Evolutionary conservation across 2,797 vertebrate genomes (phyloP).

Genomic region (Babyrousa celebensis): DNA sequence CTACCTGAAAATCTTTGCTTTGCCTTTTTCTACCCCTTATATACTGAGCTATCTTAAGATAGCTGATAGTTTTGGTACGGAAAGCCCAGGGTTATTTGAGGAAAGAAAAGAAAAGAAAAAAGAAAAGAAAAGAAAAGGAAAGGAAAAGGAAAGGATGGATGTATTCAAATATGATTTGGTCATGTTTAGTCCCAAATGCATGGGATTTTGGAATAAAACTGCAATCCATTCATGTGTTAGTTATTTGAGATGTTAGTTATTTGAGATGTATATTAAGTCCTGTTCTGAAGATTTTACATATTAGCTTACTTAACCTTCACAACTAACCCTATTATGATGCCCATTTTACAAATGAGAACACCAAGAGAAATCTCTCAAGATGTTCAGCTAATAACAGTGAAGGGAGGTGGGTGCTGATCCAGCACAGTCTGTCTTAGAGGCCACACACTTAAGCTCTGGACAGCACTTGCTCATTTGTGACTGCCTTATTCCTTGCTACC

Average conservation of each 20-base stretch:
- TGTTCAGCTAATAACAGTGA: not conserved
- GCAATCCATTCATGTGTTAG: not conserved
- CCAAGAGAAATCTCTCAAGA: not conserved
- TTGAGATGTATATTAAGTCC: not conserved
- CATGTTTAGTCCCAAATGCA: not conserved
- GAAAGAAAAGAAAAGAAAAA: not conserved
- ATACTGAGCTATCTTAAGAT: not conserved
- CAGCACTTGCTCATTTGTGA: not conserved
- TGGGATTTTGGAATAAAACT: not conserved
- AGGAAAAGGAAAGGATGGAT: not conserved
- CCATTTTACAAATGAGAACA: conserved; percentile 43
- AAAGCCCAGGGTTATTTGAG: conserved; percentile 1
- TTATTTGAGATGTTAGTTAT: not conserved
- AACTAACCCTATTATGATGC: not conserved
- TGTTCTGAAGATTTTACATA: conserved; percentile 3
- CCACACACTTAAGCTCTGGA: not conserved
- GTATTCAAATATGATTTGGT: not conserved
- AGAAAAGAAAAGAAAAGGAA: not conserved
- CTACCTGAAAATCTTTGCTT: not conserved
- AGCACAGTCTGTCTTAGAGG: not conserved
- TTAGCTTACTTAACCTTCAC: not conserved
- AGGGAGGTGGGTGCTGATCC: not conserved
- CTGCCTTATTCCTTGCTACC: not conserved
- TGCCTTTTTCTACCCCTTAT: not conserved
- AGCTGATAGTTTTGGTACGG: not conserved